Base-by-base conservation (phyloP, 2,113 vertebrate species). In the Tursiops truncatus region DNA sequence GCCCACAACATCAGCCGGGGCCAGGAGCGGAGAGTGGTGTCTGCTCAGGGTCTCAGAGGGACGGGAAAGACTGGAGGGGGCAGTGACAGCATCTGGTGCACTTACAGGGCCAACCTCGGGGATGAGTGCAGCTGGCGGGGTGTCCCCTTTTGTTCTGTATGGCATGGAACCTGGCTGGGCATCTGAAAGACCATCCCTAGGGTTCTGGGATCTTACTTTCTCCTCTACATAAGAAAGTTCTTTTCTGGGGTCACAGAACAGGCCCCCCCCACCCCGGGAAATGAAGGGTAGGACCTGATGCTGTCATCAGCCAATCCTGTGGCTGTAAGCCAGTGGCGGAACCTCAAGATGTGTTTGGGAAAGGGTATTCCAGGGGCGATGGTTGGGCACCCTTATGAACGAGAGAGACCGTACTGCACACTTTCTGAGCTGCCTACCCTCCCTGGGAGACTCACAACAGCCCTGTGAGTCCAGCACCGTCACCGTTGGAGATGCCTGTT, bases 331-430 rank as follows among this genome's bases (percentile, higher is more conserved):
- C 71, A 14, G 79, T 0, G 9, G 71, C 84, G 0, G 5, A 31
- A 25, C 44, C 44, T 8, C 47, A 38, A 5, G 11, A 33, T 8
- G 28, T 53, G 50, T 62, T 21, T 1, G 6, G 63, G 21, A 36
- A 50, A 53, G 50, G 3, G 18, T 1, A 21, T 12, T 23, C 58
- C 1, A 1, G 26, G 25, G 44, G 50, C 1, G 14, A 28, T 0
- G 15, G 65, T 23, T 17, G 3, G 31, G 36, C 0, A 4, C 11
- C 63, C 87, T 38, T 5, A 25, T 3, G 9, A 38, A 33, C 1
- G 28, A 53, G 0, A 31, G 21, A 31, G 26, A 8, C 26, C 1
- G 3, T 25, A 14, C 11, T 0, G 83, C 0, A 15, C 1, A 9
- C 50, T 33, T 8, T 62, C 62, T 31, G 26, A 84, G 73, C 18